phyloP scores from a whole-genome alignment of 2,888 invertebrate species.

The Synanthedon vespiformis region DNA sequence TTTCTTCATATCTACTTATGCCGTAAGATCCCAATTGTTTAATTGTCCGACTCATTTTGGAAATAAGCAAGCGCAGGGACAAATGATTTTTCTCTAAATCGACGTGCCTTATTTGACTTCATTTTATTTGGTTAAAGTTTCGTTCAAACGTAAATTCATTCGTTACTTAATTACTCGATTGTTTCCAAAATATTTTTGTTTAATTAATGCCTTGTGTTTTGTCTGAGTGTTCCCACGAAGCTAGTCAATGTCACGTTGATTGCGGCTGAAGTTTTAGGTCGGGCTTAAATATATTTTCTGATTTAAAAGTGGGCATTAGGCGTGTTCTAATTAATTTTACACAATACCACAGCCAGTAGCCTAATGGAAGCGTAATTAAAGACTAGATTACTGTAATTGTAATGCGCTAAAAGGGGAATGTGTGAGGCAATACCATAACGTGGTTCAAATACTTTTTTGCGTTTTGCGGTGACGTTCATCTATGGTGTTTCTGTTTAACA shows the following conservation, averaged over 20 bases:
- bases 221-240: conserved; percentile 34
- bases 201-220: conserved; percentile 18
- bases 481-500: not conserved
- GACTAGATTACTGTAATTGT: not conserved
- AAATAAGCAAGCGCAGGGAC: conserved; percentile 38
- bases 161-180: conserved; percentile 40
- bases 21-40: conserved; percentile 62
- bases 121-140: conserved; percentile 1
- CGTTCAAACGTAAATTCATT: conserved; percentile 1
- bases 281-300: conserved; percentile 25
- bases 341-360: not conserved
- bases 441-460: not conserved
- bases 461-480: not conserved
- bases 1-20: conserved; percentile 51
- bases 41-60: conserved; percentile 51
- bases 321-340: not conserved
- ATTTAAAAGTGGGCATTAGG: not conserved
- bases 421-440: not conserved
- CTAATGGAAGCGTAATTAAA: not conserved
- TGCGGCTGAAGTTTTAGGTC: conserved; percentile 14
- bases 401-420: not conserved
- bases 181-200: conserved; percentile 30
- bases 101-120: not conserved
- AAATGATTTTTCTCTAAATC: conserved; percentile 13
- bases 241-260: conserved; percentile 42